Conservation (phyloP, 2,797 vertebrate species). For the Tangara arthus region DNA sequence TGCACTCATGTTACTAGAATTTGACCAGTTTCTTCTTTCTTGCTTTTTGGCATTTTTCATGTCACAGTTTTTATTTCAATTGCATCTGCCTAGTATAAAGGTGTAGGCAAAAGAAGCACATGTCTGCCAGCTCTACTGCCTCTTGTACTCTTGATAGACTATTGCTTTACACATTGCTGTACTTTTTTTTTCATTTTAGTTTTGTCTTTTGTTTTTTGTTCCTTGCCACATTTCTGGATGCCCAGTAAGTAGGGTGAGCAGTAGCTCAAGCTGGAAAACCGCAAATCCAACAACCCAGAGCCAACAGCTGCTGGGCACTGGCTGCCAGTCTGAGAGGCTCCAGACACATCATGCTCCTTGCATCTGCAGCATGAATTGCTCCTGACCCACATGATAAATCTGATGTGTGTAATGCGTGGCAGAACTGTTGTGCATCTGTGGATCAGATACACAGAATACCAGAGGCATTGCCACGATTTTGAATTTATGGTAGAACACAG, state of each 20-base stretch:
- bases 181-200: not conserved
- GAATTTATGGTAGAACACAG: not conserved
- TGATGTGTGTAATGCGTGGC: not conserved
- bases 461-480: not conserved
- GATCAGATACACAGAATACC: not conserved
- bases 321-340: not conserved
- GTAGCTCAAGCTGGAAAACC: fast-evolving
- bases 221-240: not conserved
- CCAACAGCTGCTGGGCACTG: not conserved
- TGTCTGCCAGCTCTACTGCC: not conserved
- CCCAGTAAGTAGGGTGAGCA: not conserved
- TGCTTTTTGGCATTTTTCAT: not conserved
- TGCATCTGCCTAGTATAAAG: not conserved
- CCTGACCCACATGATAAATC: not conserved
- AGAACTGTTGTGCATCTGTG: not conserved
- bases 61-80: not conserved
- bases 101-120: not conserved
- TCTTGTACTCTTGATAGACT: not conserved
- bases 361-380: not conserved
- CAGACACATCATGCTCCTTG: fast-evolving
- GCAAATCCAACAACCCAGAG: not conserved
- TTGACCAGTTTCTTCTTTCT: not conserved
- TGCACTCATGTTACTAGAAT: not conserved
- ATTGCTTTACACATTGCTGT: not conserved
- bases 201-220: not conserved